Base-by-base conservation (phyloP, 2,797 vertebrate species). In the Bradypodion ventrale region DNA sequence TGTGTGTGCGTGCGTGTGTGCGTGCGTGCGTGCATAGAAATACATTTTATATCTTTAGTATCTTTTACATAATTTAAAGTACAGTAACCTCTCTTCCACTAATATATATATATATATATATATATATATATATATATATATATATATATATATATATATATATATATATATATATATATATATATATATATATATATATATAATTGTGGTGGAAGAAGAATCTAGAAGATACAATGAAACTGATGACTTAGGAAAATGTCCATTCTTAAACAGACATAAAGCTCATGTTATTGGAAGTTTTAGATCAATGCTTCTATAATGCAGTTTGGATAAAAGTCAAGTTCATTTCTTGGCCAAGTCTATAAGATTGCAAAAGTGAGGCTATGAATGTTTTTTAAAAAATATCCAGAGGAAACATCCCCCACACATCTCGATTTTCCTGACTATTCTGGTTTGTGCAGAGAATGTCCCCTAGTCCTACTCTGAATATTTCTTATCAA, bases 211-310 rank as follows among this genome's bases (percentile, higher is more conserved):
- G 81, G 90, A 93, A 83, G n/a, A 89, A 93, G 78, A 19, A 75
- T 62, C 79, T 89, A 75, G 83, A 92, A 92, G 82, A 35, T 75
- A 85, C 84, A 63, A 89, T 70, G 44, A 88, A 91, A 91, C 88
- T 86, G 85, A 89, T 88, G 40, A 87, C 80, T n/a, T 84, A 84
- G 83, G 27, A 91, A 89, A 91, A 86, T 87, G 78, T 49, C 80
- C 87, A 86, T 89, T 90, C 70, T 82, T 89, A 78, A 78, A 82
- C 83, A 87, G 85, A 89, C 79, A 91, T 86, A 76, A 85, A 87
- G 62, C 91, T 90, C 90, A 80, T 62, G 75, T 90, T 92, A 91
- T 89, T 92, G 88, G 85, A 85, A 90, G 73, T 83, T 91, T 60
- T 85, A 82, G 91, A 86, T 92, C 91, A 88, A 70, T 90, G 82